Base-by-base conservation (phyloP, 2,113 vertebrate species). In the Austrofundulus limnaeus region DNA sequence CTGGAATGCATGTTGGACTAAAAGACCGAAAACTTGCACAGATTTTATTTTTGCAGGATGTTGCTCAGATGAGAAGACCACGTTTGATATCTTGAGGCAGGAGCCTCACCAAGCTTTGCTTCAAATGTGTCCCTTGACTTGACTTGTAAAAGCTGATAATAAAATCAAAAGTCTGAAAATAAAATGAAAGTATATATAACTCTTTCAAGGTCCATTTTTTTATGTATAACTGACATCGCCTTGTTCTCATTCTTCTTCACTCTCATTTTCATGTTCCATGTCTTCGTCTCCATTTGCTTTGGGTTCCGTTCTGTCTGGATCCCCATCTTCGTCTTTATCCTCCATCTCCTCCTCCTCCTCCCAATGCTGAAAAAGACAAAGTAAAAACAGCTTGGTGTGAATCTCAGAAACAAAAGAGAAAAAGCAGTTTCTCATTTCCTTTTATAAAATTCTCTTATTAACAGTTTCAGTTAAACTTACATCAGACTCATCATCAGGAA, bases 281-380 rank as follows among this genome's bases (percentile, higher is more conserved):
- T 98, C 96, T 39, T 96, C 98, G 76, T 98, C 97, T 12, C 95
- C 95, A 24, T 96, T 98, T 2, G 94, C 87, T 88, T 96, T 97
- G 74, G 94, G 94, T 75, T 96, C 94, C 72, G 90, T 91, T 66
- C 90, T 87, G 20, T 94, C 94, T 6, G 89, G 85, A 19, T 94
- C 93, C 10, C 91, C 85, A 0, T 93, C 92, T 61, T 86, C 67
- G 10, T 82, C 69, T 17, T 1, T 61, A 63, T 31, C 71, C 25
- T 81, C 66, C 63, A 73, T 83, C 2, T 63, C 82, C 38, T 87
- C 81, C 16, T 94, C 92, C 65, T 94, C 95, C 43, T 97, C 96
- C 97, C 96, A 98, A 75, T 96, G 91, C 89, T 96, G 91, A 56
- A 47, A 75, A 73, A 9, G 39, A 56, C n/a, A 34, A 51, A 13